Conservation (phyloP, 1,140 invertebrate genomes). For the Drusus annulatus region DNA sequence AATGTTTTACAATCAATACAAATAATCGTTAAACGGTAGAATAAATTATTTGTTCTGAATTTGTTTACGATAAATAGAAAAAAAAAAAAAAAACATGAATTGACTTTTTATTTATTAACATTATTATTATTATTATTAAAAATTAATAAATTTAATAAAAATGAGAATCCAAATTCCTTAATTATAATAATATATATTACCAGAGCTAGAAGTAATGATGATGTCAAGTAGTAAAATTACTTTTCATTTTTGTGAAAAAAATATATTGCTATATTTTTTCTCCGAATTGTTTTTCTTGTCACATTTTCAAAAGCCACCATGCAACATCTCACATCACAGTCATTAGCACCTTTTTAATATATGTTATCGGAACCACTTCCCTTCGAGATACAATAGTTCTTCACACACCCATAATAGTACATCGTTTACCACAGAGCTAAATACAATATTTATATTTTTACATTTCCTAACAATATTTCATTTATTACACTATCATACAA, state of each 20-base stretch:
- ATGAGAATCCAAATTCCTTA: constrained; percentile 37
- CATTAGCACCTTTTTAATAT: constrained; percentile 54
- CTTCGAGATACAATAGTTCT: not conserved
- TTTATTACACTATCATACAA: constrained; percentile 11
- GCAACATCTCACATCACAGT: constrained; percentile 50
- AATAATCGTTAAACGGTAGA: no score
- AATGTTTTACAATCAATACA: no score
- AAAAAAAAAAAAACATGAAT: no score
- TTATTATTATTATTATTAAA: not conserved
- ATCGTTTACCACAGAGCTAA: not conserved
- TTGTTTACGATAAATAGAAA: no score
- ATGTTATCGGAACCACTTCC: constrained; percentile 4
- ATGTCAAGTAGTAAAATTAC: constrained; percentile 12
- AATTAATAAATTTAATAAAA: constrained; percentile 22
- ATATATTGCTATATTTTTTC: constrained; percentile 15
- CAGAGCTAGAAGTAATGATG: constrained; percentile 20
- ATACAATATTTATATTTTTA: constrained; percentile 11
- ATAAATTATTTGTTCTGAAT: no score
- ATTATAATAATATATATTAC: constrained; percentile 17
- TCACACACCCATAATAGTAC: no score
- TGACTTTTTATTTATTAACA: no score
- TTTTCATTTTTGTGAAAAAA: constrained; percentile 25
- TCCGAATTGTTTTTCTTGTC: constrained; percentile 8
- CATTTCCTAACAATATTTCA: constrained; percentile 8
- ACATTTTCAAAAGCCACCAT: constrained; percentile 21